These are phyloP conservation scores for Aplodontia rufa DNA, from an alignment of 2,113 vertebrate species.

Conservation along the genomic window DNA sequence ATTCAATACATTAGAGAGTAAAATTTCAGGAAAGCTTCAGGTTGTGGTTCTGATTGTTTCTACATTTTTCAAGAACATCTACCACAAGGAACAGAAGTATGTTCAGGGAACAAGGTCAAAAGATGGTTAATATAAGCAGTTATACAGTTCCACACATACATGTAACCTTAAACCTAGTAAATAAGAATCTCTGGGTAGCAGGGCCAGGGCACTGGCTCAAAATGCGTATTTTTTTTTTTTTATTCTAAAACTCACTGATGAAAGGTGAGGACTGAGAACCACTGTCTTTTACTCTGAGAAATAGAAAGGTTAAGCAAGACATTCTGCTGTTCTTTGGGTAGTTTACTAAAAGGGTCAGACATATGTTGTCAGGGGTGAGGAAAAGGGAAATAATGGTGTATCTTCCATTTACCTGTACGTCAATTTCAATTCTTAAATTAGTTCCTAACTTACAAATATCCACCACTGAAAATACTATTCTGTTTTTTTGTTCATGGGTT, in stretches of 20 bases:
- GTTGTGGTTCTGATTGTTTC: not conserved
- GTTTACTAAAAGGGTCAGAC: not conserved
- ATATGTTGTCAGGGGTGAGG: accelerated
- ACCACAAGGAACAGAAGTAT: not conserved
- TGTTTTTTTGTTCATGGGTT: not conserved
- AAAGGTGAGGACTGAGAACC: not conserved
- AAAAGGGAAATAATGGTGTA: not conserved
- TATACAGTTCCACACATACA: not conserved
- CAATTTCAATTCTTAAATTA: not conserved
- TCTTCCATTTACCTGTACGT: not conserved
- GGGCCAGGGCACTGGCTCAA: not conserved
- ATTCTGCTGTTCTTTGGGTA: not conserved
- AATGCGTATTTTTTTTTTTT: not conserved
- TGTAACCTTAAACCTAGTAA: not conserved
- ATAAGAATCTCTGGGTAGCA: not conserved
- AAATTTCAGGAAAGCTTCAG: not conserved
- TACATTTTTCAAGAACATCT: not conserved
- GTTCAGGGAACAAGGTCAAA: not conserved
- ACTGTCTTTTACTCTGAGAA: not conserved
- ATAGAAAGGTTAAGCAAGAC: not conserved
- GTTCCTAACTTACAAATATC: not conserved
- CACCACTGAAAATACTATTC: not conserved
- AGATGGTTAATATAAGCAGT: not conserved
- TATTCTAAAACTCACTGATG: not conserved
- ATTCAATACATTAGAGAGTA: not conserved